Conservation (phyloP, 2,113 vertebrate species). For the Myiozetetes cayanensis region DNA sequence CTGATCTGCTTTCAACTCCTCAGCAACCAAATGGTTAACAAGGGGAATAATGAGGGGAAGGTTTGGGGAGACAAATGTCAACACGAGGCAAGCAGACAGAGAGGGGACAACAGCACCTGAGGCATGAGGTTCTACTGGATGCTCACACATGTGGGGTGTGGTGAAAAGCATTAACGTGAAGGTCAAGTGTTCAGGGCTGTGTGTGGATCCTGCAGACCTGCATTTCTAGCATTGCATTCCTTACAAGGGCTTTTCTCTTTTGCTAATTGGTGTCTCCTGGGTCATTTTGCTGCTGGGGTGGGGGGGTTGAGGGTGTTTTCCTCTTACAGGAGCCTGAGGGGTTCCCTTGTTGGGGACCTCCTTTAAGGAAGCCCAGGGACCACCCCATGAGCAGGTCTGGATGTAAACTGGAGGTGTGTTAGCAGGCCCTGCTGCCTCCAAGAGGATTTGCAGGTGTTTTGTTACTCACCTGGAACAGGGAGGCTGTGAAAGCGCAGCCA, state of each 20-base stretch:
- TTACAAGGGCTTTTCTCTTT: not conserved
- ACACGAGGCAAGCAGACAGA: not conserved
- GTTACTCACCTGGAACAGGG: not conserved
- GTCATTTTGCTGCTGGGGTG: not conserved
- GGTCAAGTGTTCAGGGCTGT: not conserved
- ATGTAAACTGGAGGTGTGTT: not conserved
- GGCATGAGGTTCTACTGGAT: slow-evolving; percentile 11
- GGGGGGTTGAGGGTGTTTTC: not conserved
- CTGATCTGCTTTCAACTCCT: not conserved
- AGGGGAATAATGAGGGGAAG: not conserved
- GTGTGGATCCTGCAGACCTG: not conserved
- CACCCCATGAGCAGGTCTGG: fast-evolving
- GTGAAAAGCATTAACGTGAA: not conserved
- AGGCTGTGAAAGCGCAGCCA: not conserved
- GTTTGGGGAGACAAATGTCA: not conserved
- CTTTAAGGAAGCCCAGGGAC: not conserved
- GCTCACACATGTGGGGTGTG: not conserved
- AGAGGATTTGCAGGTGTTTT: not conserved
- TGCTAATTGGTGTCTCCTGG: fast-evolving
- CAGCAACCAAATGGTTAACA: not conserved
- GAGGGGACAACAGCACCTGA: not conserved
- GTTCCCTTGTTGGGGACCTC: not conserved
- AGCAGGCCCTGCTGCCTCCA: not conserved
- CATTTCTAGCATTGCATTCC: slow-evolving; percentile 36
- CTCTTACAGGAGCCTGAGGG: not conserved